Evolutionary conservation across 1,140 invertebrate genomes (phyloP), one percentile per base, ranked within the genome.

Genomic region (Lepidostoma basale): DNA sequence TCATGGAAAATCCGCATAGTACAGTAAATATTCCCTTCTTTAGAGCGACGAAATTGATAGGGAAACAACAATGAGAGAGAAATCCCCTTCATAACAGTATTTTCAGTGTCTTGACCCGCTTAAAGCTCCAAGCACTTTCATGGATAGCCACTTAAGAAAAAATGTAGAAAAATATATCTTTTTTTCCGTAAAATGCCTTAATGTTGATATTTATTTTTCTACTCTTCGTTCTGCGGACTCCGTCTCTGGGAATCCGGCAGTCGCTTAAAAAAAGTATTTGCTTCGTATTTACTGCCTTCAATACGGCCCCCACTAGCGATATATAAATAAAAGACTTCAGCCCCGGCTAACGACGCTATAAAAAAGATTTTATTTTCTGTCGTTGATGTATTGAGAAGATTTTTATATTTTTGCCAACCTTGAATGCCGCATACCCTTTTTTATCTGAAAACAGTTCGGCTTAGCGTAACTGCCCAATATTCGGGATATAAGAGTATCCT

Each of bases 351-450:
- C 54, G 54, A 59, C 54, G 16, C 30, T 39, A 39, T 39, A 59
- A 59, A 59, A 58, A 59, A 40, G 18, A 59, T 59, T 59, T 59
- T 59, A 39, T 39, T 59, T 59, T 59, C 42, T 39, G 22, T 59
- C 36, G 30, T n/a, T 59, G 54, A 59, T 40, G 36, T 40, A 58
- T 58, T 18, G 20, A 30, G 22, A 52, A 25, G 9, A 54, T 16
- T 16, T 25, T 28, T 54, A 33, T 54, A 33, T 33, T 54, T 54
- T 30, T 23, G 10, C 14, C 20, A 28, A 30, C 49, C 26, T 54
- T 54, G 26, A 28, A 54, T 30, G 0, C 14, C 12, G 23, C 49
- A 14, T n/a, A n/a, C 26, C 12, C 26, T 28, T 54, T 49, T 54
- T 54, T 54, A 28, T 54, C 18, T 33, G 4, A 54, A 33, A 16